Evolutionary conservation across 2,797 vertebrate species (phyloP).

Genomic region (Falco novaeseelandiae): DNA sequence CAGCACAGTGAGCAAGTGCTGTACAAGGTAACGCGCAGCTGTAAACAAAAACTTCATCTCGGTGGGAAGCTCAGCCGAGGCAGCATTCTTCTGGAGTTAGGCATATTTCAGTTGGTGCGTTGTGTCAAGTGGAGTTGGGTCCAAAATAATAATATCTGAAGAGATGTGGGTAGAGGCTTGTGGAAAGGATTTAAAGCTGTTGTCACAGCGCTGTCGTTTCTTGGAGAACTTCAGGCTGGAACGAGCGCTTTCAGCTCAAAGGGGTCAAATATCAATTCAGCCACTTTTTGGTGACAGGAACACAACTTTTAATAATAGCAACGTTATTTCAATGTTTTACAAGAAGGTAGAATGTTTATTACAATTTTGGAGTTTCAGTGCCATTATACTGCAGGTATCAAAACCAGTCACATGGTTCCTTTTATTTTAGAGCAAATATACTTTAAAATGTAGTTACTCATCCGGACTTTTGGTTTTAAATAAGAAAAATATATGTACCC

Average conservation of each 20-base stretch:
- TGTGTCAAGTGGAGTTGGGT: not conserved
- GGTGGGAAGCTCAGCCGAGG: not conserved
- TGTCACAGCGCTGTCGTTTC: not conserved
- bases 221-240: not conserved
- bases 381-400: not conserved
- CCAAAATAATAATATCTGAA: not conserved
- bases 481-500: not conserved
- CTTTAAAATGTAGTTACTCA: not conserved
- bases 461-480: not conserved
- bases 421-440: not conserved
- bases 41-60: not conserved
- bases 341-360: not conserved
- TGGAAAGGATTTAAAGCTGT: not conserved
- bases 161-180: rapidly evolving
- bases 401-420: not conserved
- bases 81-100: not conserved
- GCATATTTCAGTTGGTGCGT: not conserved
- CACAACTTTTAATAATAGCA: not conserved
- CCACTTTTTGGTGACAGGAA: not conserved
- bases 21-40: rapidly evolving
- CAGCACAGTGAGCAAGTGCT: not conserved
- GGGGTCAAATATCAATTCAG: not conserved
- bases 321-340: not conserved
- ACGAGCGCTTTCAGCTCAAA: not conserved
- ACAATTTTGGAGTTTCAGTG: not conserved